These are phyloP conservation scores for Dendrocincla tyrannina DNA, from an alignment of 2,797 vertebrate genomes.

Conservation along the genomic window DNA sequence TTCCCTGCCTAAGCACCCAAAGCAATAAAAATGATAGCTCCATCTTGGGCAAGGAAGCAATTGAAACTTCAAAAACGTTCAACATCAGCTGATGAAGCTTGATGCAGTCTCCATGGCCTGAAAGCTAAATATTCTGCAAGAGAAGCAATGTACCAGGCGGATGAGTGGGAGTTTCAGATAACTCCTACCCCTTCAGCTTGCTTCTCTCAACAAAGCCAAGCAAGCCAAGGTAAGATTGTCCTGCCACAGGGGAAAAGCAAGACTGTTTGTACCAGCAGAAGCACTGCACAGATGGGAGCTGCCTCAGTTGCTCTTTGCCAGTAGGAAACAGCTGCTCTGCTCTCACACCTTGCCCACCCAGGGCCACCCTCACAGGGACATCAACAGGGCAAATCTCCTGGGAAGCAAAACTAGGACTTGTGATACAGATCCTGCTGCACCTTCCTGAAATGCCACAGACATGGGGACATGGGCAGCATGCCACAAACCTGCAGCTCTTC, in stretches of 20 bases:
- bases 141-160: slow-evolving; percentile 41
- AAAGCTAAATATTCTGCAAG: slow-evolving; percentile 59
- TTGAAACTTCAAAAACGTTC: slow-evolving; percentile 50
- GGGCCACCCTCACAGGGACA: background rate
- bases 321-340: background rate
- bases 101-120: slow-evolving; percentile 52
- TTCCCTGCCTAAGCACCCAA: slow-evolving; percentile 35
- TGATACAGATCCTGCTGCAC: background rate
- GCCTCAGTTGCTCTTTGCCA: background rate
- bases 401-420: background rate
- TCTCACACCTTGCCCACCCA: background rate
- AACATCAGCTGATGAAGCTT: slow-evolving; percentile 39
- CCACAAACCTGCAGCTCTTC: background rate
- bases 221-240: background rate
- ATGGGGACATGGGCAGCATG: rapidly evolving
- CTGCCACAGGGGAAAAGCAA: background rate
- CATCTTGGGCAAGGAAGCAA: slow-evolving; percentile 43
- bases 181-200: slow-evolving; percentile 19
- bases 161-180: slow-evolving; percentile 53
- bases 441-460: background rate
- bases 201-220: background rate
- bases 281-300: background rate
- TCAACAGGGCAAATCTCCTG: background rate
- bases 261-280: background rate
- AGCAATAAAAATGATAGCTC: slow-evolving; percentile 59